Evolutionary conservation across 2,113 vertebrate species (phyloP).

Genomic region (Hippocampus mohnikei): DNA sequence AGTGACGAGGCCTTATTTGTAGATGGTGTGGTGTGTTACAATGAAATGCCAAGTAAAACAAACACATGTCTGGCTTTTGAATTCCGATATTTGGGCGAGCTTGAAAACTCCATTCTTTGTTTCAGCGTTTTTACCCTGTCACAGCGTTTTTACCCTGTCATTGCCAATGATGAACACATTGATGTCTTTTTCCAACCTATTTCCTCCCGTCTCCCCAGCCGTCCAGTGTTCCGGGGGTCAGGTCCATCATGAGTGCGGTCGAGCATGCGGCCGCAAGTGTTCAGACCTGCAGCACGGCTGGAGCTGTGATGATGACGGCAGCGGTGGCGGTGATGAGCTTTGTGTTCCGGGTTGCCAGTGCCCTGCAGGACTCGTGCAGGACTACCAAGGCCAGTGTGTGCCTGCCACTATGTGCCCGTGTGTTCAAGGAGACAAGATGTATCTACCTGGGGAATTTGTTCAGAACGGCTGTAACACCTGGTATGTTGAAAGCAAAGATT

Average conservation of each 20-base stretch:
- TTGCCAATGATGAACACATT: background rate
- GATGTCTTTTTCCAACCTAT: background rate
- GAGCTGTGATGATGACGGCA: conserved; percentile 54
- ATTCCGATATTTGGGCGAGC: no score
- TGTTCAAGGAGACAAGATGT: conserved; percentile 51
- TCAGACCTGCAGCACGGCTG: conserved; percentile 57
- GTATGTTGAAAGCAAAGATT: conserved; percentile 56
- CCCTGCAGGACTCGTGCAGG: conserved; percentile 74
- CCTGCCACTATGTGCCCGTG: conserved; percentile 76
- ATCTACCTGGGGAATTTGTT: conserved; percentile 63
- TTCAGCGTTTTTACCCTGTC: background rate
- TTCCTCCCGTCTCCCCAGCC: conserved; percentile 55
- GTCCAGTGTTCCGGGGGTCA: conserved; percentile 78
- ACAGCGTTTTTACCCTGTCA: background rate
- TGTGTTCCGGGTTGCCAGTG: conserved; percentile 88
- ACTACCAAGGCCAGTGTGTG: conserved; percentile 79
- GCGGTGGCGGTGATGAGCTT: conserved; percentile 6
- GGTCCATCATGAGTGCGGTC: conserved; percentile 80
- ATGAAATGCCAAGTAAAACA: no score
- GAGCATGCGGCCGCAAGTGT: conserved; percentile 73
- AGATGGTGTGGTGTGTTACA: no score
- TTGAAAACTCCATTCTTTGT: no score
- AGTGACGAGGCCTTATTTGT: no score
- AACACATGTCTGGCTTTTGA: no score
- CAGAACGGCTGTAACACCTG: conserved; percentile 78